phyloP scores from a whole-genome alignment of 2,888 invertebrate species.

The Aelia acuminata region DNA sequence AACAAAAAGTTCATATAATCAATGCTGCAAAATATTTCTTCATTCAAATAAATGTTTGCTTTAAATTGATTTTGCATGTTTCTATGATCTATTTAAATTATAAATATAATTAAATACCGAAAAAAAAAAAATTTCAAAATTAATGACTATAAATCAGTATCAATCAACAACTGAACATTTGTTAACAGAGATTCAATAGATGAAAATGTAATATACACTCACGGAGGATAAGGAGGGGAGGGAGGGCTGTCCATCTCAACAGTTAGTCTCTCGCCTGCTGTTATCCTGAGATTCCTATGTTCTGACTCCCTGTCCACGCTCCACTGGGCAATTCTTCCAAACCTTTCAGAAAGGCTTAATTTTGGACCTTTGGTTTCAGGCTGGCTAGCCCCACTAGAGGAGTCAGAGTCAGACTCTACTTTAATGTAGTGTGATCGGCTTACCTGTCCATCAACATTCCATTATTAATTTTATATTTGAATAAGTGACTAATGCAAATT shows the following conservation, averaged over 20 bases:
- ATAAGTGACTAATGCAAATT: background rate
- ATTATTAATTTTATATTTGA: background rate
- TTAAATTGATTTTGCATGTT: too few species aligned
- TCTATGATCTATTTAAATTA: too few species aligned
- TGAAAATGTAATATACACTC: constrained; percentile 49
- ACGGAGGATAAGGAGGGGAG: constrained; percentile 66
- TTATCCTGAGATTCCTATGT: constrained; percentile 86
- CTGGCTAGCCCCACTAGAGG: constrained; percentile 65
- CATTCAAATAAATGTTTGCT: too few species aligned
- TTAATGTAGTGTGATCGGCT: constrained; percentile 65
- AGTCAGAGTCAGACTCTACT: constrained; percentile 67
- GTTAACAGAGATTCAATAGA: background rate
- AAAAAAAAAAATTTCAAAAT: too few species aligned
- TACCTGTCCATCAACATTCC: constrained; percentile 54
- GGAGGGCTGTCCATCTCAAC: constrained; percentile 70
- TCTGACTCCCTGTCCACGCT: constrained; percentile 88
- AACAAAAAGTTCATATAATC: too few species aligned
- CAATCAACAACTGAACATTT: background rate
- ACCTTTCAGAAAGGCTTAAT: constrained; percentile 85
- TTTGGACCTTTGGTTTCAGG: constrained; percentile 69
- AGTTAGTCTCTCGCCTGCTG: constrained; percentile 73
- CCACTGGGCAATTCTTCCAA: constrained; percentile 94
- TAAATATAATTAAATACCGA: too few species aligned
- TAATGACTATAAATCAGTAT: background rate
- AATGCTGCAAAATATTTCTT: too few species aligned